phyloP scores from a whole-genome alignment of 2,888 invertebrate species.

The Toxonevra muliebris region DNA sequence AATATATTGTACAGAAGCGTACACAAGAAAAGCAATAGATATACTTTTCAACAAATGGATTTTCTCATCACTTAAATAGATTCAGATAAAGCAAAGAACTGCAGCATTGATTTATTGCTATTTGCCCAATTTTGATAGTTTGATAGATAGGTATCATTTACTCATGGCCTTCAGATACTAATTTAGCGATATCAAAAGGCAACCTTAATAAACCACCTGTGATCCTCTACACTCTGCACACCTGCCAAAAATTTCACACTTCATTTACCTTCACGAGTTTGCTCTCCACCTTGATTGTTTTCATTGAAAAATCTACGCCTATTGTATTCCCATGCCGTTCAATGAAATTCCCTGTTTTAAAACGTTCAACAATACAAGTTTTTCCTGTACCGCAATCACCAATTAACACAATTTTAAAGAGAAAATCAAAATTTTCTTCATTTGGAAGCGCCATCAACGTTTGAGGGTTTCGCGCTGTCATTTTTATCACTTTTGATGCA shows the following conservation, averaged over 20 bases:
- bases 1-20: constrained; percentile 16
- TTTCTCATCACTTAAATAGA: no score
- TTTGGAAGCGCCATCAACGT: constrained; percentile 77
- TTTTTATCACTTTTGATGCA: constrained; percentile 50
- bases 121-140: background rate
- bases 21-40: background rate
- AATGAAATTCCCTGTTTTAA: constrained; percentile 94
- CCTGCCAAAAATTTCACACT: background rate
- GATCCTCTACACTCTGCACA: background rate
- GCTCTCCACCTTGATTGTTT: constrained; percentile 91
- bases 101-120: no score
- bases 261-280: constrained; percentile 89
- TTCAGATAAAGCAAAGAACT: no score
- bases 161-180: no score
- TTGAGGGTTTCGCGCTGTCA: constrained; percentile 80
- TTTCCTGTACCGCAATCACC: constrained; percentile 92
- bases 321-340: constrained; percentile 97
- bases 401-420: constrained; percentile 93
- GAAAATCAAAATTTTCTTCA: constrained; percentile 89
- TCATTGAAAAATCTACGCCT: constrained; percentile 98
- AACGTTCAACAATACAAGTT: constrained; percentile 94
- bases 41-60: no score
- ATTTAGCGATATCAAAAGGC: background rate
- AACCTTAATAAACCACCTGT: constrained; percentile 11
- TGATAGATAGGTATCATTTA: no score